Conservation (phyloP, 1,140 invertebrate species). For the Dryas iulia region DNA sequence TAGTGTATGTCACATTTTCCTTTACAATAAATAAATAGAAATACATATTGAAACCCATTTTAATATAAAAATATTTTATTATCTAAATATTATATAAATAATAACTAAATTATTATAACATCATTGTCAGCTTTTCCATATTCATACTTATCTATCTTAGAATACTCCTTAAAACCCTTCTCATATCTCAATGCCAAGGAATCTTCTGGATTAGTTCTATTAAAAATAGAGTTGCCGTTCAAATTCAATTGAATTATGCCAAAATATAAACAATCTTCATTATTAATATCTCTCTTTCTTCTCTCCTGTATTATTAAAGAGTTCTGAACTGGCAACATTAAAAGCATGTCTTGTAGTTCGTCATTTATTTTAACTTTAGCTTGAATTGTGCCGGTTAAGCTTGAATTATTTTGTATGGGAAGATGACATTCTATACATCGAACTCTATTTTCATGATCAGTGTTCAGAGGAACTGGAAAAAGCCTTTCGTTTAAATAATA, state of each 20-base stretch:
- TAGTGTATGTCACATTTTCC: no score
- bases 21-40: no score
- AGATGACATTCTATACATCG: constrained; percentile 65
- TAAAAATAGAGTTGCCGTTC: constrained; percentile 57
- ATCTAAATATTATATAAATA: neutral
- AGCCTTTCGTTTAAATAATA: constrained; percentile 71
- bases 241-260: constrained; percentile 59
- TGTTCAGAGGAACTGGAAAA: constrained; percentile 61
- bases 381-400: constrained; percentile 63
- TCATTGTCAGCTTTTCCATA: constrained; percentile 50
- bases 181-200: constrained; percentile 69
- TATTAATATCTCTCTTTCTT: constrained; percentile 38
- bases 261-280: constrained; percentile 57
- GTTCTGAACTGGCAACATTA: constrained; percentile 63
- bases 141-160: constrained; percentile 30
- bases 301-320: constrained; percentile 60
- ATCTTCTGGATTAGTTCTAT: constrained; percentile 46
- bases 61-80: neutral
- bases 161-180: constrained; percentile 59
- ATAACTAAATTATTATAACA: constrained; percentile 49
- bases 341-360: constrained; percentile 54
- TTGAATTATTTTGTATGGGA: constrained; percentile 46
- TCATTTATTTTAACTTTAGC: constrained; percentile 63
- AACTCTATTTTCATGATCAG: constrained; percentile 53
- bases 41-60: no score